Base-by-base conservation (phyloP, 2,113 vertebrate genomes). In the Pantherophis guttatus region DNA sequence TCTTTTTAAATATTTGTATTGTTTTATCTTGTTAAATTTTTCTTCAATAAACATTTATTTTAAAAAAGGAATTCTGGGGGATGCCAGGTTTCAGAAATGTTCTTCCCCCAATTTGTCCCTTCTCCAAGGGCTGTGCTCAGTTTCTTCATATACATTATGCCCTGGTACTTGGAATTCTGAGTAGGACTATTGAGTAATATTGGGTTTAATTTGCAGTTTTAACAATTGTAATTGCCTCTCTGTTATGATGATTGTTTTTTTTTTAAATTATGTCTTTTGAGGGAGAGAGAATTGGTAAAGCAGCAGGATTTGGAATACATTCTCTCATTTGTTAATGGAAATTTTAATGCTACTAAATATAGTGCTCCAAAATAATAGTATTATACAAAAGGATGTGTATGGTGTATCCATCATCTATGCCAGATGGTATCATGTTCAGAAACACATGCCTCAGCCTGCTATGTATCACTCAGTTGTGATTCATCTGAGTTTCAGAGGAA, bases 291-390 rank as follows among this genome's bases (percentile, higher is more conserved):
- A 23, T 24, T 48, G 88, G 92, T 86, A 94, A 1, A 94, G 93
- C 94, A 94, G 89, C 58, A 94, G 96, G 93, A 97, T 89, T 26
- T 90, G 13, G 95, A 94, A 53, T 48, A 19, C 6, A 91, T 26
- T 11, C n/a, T 11, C 52, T 86, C 15, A 55, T 58, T 86, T 58
- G 26, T 24, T 53, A 92, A 96, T 91, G 86, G 93, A 33, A 65
- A 29, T 70, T 92, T 54, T 62, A 65, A 87, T 90, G 93, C 87
- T 94, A 88, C 95, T 93, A 94, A 95, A 93, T 95, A 92, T 95
- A 93, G 90, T 94, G 95, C 93, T 95, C 92, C 85, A 54, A 57
- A 87, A 87, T 65, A 89, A 48, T 65, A 92, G 91, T 12, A 55
- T 5, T 93, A 21, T 26, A 55, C 90, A 75, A 88, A 54, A 15